A percentile compares a stretch with the other conserved stretches of the same genome.
phyloP scores from a whole-genome alignment of 2,797 vertebrate genomes.

The Macropus fuliginosus region DNA sequence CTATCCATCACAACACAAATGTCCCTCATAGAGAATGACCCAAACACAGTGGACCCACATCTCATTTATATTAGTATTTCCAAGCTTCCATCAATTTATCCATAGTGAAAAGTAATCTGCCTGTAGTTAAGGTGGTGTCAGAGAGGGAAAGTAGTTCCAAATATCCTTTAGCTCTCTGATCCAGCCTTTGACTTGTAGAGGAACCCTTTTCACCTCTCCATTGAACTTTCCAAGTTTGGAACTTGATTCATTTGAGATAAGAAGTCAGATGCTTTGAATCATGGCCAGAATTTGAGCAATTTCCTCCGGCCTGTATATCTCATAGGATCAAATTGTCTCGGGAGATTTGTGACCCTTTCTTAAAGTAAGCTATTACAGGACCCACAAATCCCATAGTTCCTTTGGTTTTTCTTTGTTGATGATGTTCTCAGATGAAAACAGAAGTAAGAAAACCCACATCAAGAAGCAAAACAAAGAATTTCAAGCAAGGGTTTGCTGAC shows the following conservation, averaged over 20 bases:
- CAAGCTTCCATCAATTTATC: not conserved
- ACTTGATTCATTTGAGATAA: not conserved
- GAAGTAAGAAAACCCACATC: not conserved
- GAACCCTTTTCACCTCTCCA: not conserved
- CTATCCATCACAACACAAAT: not conserved
- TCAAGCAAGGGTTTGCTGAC: not conserved
- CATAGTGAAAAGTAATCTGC: not conserved
- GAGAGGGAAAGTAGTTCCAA: not conserved
- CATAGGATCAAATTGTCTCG: not conserved
- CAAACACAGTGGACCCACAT: not conserved
- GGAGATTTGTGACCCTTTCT: not conserved
- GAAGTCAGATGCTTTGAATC: not conserved
- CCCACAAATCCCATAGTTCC: not conserved
- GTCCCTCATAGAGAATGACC: not conserved
- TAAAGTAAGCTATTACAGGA: not conserved
- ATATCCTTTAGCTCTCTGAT: not conserved
- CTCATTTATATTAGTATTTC: not conserved
- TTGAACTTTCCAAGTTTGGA: slow-evolving; percentile 15
- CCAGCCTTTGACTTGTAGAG: slow-evolving; percentile 19
- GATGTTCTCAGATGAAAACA: not conserved
- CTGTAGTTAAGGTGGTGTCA: not conserved
- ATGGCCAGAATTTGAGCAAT: slow-evolving; percentile 8
- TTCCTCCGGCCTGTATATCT: not conserved
- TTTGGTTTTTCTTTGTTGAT: not conserved
- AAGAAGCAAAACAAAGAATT: not conserved